Evolutionary conservation across 1,140 invertebrate species (phyloP), one percentile per base, ranked within the genome.

Genomic region (Cataglyphis hispanica): DNA sequence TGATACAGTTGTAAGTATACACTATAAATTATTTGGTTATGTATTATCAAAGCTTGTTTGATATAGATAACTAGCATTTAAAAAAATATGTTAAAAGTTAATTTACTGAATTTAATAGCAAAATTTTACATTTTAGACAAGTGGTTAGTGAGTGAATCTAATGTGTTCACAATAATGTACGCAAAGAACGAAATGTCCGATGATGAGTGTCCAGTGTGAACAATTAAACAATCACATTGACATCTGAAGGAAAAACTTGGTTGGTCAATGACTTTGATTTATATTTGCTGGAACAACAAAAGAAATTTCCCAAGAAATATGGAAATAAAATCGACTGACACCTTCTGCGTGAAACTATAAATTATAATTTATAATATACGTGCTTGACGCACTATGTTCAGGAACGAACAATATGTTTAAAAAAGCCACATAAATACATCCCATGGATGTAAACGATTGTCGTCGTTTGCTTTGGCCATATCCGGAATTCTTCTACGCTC

Each of bases 1-100:
- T 95, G 94, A 95, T 95, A 94, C 93, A 94, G 94, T 90, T 92
- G 95, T 95, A 89, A 95, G 94, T 95, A 89, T 85, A 74, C 25
- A 60, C 10, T 58, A 27, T 80, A 37, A 61, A 56, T 64, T 74
- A 58, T 67, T 8, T 16, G 31, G 64, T 50, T 75, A 10, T 19
- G 53, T 16, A 5, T 6, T 69, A 53, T 8, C 40, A 43, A 50
- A 27, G 25, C 13, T 75, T 60, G 53, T 61, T 77, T 0, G n/a
- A n/a, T 58, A 70, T 37, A 27, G 70, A 58, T 58, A 22, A 50
- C n/a, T 37, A 25, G 0, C 8, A 1, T 19, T 34, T 31, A 11
- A 74, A 61, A 6, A 50, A 61, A 74, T 5, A 16, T 53, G 19
- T 61, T 19, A 7, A 61, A 19, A 69, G 4, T 16, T 2, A 69